Evolutionary conservation across 2,888 invertebrate genomes (phyloP), one percentile per base, ranked within the genome.

Genomic region (Himalopsyche kuldschensis): DNA sequence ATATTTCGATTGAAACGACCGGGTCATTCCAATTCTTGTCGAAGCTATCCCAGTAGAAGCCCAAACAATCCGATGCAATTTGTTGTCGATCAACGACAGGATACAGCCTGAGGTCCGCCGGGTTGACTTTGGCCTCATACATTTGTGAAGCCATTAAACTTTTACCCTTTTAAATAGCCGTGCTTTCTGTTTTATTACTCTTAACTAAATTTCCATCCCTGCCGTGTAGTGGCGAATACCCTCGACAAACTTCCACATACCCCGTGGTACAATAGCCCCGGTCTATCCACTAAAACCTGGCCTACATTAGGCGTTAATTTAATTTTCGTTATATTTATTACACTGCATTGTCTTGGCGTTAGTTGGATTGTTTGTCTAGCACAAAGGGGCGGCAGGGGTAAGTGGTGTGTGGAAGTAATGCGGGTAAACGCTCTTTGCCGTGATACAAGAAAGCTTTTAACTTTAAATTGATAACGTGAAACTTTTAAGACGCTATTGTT

Each of bases 271-370:
- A 69, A 69, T 69, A 69, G 31, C 79, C 55, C 46, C 63, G 32
- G 35, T 32, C 31, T 35, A 20, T 55, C 32, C 82, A 75, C 81
- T 79, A 78, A 69, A 82, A 82, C 84, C 85, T 82, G 85, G 79
- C 85, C 85, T 80, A 86, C 84, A 85, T 85, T 85, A 85, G 79
- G 84, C 85, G 78, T 84, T 85, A 86, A 86, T 85, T 85, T 86
- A 86, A 86, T 86, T 85, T 85, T 82, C 84, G 63, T 84, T 83
- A 84, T 86, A 86, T 86, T 86, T 85, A 86, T 85, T 86, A 84
- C 82, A 81, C 86, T 85, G 86, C 86, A 86, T 86, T 86, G 86
- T 86, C 84, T 83, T 82, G 69, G 82, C 79, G 78, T 78, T 63
- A 41, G 80, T 75, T 35, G 78, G 79, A 32, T 83, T 85, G 83